Base-by-base conservation (phyloP, 2,888 invertebrate genomes). In the Drosophila incognita region DNA sequence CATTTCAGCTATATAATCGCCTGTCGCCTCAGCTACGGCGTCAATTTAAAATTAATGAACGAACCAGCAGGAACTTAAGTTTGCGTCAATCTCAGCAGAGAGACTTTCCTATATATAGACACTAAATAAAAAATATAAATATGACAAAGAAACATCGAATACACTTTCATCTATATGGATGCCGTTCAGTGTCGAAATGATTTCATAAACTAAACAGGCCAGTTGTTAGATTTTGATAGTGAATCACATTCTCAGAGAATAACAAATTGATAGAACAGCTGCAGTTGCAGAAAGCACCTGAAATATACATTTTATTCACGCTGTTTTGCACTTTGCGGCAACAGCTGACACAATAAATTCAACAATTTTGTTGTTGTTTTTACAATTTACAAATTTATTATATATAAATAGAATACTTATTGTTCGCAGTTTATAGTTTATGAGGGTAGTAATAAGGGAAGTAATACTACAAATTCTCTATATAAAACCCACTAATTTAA, bases 391-490 rank as follows among this genome's bases (percentile, higher is more conserved):
- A 35, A 24, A 62, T 76, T 76, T 76, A 69, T 75, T 79, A 46
- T 56, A 38, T 48, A 33, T 27, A 38, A 49, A 60, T 40, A 42
- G 46, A 24, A 46, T 56, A 48, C 18, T 54, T 38, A 31, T 31
- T 38, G 53, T 57, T 58, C 67, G 49, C 63, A 60, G 76, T 60
- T 49, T 59, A 52, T 60, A 59, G 68, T 62, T 64, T 58, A 62
- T 46, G 27, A 8, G 11, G 57, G 15, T 21, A 33, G 33, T 33
- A 11, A 33, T 33, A 33, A 33, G 33, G 10, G 33, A 64, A 69
- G 64, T 82, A 86, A 88, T 86, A 83, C 77, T 63, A 83, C 46
- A 82, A 85, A 73, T 80, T 80, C 66, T 67, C 67, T 61, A 53
- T 57, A 33, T 63, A 29, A 58, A 54, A 74, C 65, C 24, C 33